Conservation (phyloP, 2,797 vertebrate genomes). For the Eulemur coronatus region DNA sequence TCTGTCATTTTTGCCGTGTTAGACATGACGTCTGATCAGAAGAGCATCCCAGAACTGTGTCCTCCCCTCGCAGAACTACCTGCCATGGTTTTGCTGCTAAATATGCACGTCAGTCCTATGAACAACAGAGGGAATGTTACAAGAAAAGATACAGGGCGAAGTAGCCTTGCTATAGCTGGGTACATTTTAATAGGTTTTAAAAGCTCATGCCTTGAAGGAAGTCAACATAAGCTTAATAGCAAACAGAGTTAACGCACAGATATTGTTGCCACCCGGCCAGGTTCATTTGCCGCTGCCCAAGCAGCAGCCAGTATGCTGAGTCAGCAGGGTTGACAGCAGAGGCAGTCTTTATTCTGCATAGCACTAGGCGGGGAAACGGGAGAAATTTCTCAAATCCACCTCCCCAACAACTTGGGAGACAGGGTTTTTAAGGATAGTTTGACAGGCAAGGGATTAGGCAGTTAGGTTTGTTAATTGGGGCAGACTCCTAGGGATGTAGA, state of each 20-base stretch:
- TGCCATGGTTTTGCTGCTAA: background rate
- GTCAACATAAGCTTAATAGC: background rate
- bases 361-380: too few relatives aligned
- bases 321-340: too few relatives aligned
- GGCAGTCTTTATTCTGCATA: too few relatives aligned
- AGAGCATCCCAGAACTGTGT: background rate
- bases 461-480: too few relatives aligned
- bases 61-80: background rate
- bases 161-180: background rate
- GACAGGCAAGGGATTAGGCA: too few relatives aligned
- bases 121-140: background rate
- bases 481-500: too few relatives aligned
- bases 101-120: background rate
- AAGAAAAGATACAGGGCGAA: background rate
- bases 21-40: background rate
- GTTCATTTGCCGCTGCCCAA: too few relatives aligned
- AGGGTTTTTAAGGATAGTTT: too few relatives aligned
- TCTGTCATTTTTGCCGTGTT: background rate
- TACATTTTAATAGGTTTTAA: background rate
- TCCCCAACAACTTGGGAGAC: too few relatives aligned
- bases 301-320: too few relatives aligned
- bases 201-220: background rate
- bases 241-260: background rate
- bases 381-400: too few relatives aligned
- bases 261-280: background rate